Conservation (phyloP, 2,888 invertebrate genomes). For the Cryptocephalus moraei region DNA sequence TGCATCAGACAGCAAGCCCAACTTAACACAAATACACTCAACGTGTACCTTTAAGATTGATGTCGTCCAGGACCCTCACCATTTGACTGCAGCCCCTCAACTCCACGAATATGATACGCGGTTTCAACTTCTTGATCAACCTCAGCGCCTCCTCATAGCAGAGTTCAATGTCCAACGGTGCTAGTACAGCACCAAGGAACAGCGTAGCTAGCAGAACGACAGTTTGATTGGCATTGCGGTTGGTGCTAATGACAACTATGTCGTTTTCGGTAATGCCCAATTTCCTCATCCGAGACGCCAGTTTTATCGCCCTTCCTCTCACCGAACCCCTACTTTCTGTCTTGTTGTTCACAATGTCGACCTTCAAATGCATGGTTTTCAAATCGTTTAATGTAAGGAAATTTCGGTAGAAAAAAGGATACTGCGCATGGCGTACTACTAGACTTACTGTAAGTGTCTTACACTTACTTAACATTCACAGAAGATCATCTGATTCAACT, state of each 20-base stretch:
- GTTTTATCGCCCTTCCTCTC: constrained; percentile 21
- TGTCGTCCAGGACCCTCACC: constrained; percentile 14
- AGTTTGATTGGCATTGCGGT: constrained; percentile 27
- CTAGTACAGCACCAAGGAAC: constrained; percentile 28
- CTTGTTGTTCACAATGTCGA: constrained; percentile 24
- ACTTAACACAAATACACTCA: too few species aligned
- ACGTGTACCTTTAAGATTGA: constrained; percentile 4
- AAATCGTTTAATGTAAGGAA: constrained; percentile 1
- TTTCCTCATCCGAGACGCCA: constrained; percentile 23
- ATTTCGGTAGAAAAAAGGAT: background rate
- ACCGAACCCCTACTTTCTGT: constrained; percentile 30
- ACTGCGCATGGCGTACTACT: too few species aligned
- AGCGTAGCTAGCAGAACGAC: constrained; percentile 26
- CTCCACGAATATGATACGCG: constrained; percentile 31
- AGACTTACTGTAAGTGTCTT: too few species aligned
- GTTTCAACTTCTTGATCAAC: constrained; percentile 22
- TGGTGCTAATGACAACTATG: constrained; percentile 26
- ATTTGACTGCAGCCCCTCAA: constrained; percentile 22
- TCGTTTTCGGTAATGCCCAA: constrained; percentile 23
- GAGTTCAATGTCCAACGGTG: constrained; percentile 25
- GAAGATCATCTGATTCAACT: too few species aligned
- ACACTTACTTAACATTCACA: too few species aligned
- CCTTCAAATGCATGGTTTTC: constrained; percentile 2
- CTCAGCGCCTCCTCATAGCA: constrained; percentile 20
- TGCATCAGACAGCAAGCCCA: too few species aligned